Percentiles rank a stretch among this genome's conserved stretches.
Evolutionary conservation across 2,113 vertebrate species (phyloP).

Genomic region (Saguinus imperator): DNA sequence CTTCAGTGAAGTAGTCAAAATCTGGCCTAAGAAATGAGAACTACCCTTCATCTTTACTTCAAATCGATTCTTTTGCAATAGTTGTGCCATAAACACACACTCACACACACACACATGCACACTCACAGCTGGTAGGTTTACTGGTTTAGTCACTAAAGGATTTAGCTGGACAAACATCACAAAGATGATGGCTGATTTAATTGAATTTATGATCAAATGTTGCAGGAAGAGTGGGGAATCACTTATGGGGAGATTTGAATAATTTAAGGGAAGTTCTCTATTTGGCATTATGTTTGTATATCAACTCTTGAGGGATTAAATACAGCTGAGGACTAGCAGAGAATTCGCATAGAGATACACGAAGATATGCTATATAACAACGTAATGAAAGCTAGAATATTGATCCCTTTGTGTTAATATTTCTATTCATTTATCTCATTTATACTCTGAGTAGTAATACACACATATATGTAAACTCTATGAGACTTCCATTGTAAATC

Average conservation of each 20-base stretch:
- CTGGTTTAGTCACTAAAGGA: constrained; percentile 83
- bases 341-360: constrained; percentile 49
- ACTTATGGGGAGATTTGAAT: constrained; percentile 85
- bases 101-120: constrained; percentile 30
- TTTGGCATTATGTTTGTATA: constrained; percentile 80
- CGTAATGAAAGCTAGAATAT: neutral
- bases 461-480: neutral
- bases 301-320: constrained; percentile 75
- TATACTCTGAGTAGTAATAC: neutral
- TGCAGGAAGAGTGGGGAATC: constrained; percentile 82
- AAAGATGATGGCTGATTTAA: constrained; percentile 84
- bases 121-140: constrained; percentile 81
- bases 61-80: constrained; percentile 55
- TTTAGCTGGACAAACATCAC: constrained; percentile 88
- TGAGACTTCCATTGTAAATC: constrained; percentile 29
- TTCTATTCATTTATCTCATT: constrained; percentile 19
- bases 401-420: neutral
- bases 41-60: constrained; percentile 70
- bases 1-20: constrained; percentile 51
- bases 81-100: neutral
- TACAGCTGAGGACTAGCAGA: constrained; percentile 67
- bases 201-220: constrained; percentile 88
- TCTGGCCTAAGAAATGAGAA: constrained; percentile 60
- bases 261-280: constrained; percentile 85
- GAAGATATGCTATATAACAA: neutral